Evolutionary conservation across 2,113 vertebrate genomes (phyloP).

Genomic region (Brachyhypopomus occidentalis): DNA sequence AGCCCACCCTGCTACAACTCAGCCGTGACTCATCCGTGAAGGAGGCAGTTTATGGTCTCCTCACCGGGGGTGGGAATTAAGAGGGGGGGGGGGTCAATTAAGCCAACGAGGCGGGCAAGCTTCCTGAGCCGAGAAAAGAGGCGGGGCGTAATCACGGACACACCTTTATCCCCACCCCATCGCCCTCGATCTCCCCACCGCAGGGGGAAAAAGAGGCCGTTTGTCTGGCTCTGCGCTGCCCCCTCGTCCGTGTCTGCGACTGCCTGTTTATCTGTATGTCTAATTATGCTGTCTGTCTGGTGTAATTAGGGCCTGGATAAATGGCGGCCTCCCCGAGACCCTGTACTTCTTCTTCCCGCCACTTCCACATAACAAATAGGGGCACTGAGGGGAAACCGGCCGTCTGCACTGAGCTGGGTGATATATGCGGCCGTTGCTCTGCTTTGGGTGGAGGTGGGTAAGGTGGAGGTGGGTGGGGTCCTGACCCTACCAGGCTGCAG

Average conservation of each 20-base stretch:
- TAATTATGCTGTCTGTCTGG: conserved; percentile 76
- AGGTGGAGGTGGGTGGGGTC: conserved; percentile 52
- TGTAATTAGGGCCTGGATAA: conserved; percentile 75
- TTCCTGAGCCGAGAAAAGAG: conserved; percentile 30
- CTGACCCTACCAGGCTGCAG: too few species aligned
- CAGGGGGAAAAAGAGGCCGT: conserved; percentile 46
- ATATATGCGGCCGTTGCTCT: conserved; percentile 65
- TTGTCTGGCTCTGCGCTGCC: conserved; percentile 55
- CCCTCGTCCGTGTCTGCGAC: conserved; percentile 31
- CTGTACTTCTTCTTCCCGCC: conserved; percentile 55
- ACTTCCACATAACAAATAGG: conserved; percentile 75
- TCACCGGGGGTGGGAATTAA: too few species aligned
- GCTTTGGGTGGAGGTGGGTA: not conserved
- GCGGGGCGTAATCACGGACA: not conserved
- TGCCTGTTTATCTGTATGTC: conserved; percentile 73
- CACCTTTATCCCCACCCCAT: not conserved
- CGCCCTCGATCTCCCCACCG: conserved; percentile 27
- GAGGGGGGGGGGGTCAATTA: too few species aligned
- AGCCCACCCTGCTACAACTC: too few species aligned
- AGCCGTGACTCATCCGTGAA: too few species aligned
- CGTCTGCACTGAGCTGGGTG: conserved; percentile 73
- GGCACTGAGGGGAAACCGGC: conserved; percentile 77
- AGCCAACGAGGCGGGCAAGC: not conserved
- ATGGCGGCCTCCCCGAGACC: conserved; percentile 62
- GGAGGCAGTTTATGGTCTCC: too few species aligned